These are phyloP conservation scores for Felis chaus DNA, from an alignment of 2,113 vertebrate genomes.

Conservation along the genomic window DNA sequence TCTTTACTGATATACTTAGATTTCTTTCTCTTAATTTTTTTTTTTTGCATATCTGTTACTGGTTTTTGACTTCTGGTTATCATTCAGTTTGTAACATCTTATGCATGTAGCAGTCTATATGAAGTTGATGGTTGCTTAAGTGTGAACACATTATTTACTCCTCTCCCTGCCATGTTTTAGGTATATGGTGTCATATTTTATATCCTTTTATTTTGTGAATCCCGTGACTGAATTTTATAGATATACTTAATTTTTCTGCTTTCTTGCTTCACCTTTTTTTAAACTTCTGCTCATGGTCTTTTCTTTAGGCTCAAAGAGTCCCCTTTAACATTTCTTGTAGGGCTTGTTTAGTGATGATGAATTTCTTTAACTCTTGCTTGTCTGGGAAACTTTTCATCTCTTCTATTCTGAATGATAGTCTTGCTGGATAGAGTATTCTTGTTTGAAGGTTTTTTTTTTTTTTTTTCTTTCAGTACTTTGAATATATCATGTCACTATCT, in stretches of 20 bases:
- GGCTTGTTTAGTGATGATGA: not conserved
- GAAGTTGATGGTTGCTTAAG: not conserved
- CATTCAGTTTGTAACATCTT: not conserved
- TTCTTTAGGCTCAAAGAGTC: not conserved
- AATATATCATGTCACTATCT: not conserved
- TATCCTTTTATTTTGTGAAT: not conserved
- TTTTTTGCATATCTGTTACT: not conserved
- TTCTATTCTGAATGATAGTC: not conserved
- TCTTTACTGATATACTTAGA: not conserved
- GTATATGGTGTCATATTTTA: not conserved
- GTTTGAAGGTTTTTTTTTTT: not conserved
- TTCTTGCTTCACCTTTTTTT: not conserved
- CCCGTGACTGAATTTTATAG: not conserved
- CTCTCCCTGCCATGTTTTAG: not conserved
- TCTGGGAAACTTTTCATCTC: not conserved
- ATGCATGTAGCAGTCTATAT: not conserved
- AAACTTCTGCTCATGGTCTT: not conserved
- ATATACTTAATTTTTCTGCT: not conserved
- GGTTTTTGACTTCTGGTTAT: not conserved
- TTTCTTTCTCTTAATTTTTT: not conserved
- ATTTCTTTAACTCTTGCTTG: not conserved
- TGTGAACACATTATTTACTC: not conserved
- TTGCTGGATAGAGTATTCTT: not conserved
- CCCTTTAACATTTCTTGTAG: not conserved
- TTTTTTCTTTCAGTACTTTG: not conserved